Evolutionary conservation across 1,140 invertebrate species (phyloP).

Genomic region (Ostrea edulis): DNA sequence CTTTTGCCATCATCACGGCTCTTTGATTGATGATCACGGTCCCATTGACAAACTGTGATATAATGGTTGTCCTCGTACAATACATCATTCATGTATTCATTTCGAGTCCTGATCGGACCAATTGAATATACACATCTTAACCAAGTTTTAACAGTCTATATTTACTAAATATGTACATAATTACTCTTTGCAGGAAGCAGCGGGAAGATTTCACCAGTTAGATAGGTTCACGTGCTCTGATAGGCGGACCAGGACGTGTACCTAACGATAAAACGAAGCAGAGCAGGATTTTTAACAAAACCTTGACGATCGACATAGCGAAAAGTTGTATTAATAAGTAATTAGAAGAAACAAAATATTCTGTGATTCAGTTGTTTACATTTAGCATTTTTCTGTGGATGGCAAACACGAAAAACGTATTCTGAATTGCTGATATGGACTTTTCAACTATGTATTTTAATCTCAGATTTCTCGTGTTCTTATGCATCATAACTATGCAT

Average conservation of each 20-base stretch:
- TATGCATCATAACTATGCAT: background rate
- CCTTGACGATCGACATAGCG: background rate
- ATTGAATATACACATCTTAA: background rate
- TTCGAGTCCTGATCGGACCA: background rate
- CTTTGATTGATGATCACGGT: background rate
- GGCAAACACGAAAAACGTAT: background rate
- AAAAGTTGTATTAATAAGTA: background rate
- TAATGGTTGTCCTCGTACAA: background rate
- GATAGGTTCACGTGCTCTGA: background rate
- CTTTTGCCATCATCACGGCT: background rate
- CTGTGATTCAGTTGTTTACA: too few relatives aligned
- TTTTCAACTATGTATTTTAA: background rate
- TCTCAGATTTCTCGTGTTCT: background rate
- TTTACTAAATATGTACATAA: constrained; percentile 40
- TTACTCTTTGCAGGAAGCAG: constrained; percentile 22
- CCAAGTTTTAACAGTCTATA: constrained; percentile 3
- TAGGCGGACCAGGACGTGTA: background rate
- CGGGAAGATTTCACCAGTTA: background rate
- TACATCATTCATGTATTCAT: constrained; percentile 22
- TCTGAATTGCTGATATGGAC: background rate
- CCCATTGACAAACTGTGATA: background rate
- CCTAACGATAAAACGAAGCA: background rate
- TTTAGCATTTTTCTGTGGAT: too few relatives aligned
- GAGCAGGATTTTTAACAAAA: background rate
- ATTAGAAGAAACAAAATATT: too few relatives aligned